These are phyloP conservation scores for Neoitamus cyanurus DNA, from an alignment of 2,888 invertebrate species.

Conservation along the genomic window DNA sequence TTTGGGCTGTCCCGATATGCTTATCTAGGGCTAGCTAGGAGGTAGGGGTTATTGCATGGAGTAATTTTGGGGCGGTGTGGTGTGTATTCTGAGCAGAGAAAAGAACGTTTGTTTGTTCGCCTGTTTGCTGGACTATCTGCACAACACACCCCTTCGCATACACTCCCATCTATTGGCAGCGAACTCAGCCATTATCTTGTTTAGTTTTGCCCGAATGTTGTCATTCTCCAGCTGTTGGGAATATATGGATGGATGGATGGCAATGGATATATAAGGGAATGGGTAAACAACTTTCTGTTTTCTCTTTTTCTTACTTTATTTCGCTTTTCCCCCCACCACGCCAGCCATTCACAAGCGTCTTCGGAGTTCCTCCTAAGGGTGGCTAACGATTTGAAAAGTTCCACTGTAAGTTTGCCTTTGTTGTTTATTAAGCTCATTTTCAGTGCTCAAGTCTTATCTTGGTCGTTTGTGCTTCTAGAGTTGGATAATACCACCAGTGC, in stretches of 20 bases:
- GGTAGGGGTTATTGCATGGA: background rate
- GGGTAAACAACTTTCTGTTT: conserved; percentile 5
- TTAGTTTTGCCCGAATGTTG: conserved; percentile 11
- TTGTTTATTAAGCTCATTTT: conserved; percentile 30
- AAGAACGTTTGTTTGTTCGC: background rate
- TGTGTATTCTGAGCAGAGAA: background rate
- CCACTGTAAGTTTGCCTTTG: background rate
- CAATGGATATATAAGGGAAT: conserved; percentile 1
- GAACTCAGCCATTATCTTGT: conserved; percentile 10
- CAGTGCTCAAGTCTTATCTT: conserved; percentile 25
- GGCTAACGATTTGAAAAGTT: conserved; percentile 24
- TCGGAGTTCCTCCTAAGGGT: background rate
- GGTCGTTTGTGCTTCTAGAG: conserved; percentile 4
- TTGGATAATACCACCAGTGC: conserved; percentile 2
- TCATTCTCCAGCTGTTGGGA: background rate
- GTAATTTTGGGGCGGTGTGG: background rate
- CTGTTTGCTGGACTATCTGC: background rate
- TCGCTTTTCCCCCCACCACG: background rate
- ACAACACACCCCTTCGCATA: conserved; percentile 1
- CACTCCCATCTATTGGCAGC: background rate
- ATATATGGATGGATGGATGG: background rate
- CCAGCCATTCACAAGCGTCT: background rate
- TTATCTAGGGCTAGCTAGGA: background rate
- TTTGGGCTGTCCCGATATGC: background rate
- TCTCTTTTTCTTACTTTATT: background rate